Conservation (phyloP, 2,888 invertebrate species). For the Stenotaenia linearis region DNA sequence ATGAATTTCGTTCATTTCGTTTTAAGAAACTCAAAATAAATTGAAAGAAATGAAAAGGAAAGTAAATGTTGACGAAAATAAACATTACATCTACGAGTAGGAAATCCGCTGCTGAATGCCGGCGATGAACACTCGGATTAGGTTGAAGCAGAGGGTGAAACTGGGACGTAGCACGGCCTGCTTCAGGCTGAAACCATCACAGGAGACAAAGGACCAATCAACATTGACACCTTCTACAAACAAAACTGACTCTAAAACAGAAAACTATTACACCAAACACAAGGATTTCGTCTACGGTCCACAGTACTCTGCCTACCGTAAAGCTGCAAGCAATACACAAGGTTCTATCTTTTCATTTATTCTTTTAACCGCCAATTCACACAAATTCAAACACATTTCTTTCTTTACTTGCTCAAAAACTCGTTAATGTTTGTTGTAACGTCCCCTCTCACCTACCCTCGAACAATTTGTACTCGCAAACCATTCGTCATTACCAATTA, state of each 20-base stretch:
- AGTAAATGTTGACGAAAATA: constrained; percentile 6
- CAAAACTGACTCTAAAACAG: constrained; percentile 19
- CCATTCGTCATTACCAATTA: not conserved
- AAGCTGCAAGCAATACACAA: not conserved
- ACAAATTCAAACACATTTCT: not conserved
- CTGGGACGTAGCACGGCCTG: constrained; percentile 17
- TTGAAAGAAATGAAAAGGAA: not conserved
- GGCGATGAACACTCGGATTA: constrained; percentile 17
- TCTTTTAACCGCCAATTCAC: not conserved
- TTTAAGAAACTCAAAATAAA: not conserved
- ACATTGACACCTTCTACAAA: constrained; percentile 26
- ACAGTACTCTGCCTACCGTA: not conserved
- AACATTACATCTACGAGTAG: constrained; percentile 30
- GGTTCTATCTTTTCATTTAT: not conserved
- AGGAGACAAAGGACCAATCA: constrained; percentile 26
- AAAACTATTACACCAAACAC: constrained; percentile 24
- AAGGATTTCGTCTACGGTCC: not conserved
- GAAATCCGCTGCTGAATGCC: constrained; percentile 33
- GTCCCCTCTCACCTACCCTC: not conserved
- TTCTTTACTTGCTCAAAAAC: not conserved
- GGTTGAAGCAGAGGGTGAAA: constrained; percentile 28
- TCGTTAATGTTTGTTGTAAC: not conserved
- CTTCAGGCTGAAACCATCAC: constrained; percentile 26
- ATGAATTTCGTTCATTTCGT: not conserved
- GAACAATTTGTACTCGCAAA: not conserved